These are phyloP conservation scores for Malthinus flaveolus DNA, from an alignment of 2,888 invertebrate species.

Conservation along the genomic window DNA sequence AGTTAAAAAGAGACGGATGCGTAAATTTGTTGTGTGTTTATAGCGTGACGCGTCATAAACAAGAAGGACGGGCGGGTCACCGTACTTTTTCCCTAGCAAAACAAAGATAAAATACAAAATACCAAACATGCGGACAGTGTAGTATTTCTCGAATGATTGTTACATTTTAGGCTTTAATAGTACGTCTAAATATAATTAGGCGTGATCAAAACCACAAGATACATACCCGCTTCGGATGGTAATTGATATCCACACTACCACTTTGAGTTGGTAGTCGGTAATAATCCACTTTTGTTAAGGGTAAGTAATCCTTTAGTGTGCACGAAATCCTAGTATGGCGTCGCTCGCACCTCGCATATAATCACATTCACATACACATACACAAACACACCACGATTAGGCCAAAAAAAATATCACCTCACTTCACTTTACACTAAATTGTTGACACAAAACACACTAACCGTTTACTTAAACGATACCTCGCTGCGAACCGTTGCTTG, in stretches of 20 bases:
- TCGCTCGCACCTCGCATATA: conserved; percentile 23
- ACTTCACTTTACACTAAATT: conserved; percentile 23
- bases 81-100: conserved; percentile 14
- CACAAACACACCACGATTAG: conserved; percentile 11
- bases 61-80: conserved; percentile 27
- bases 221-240: conserved; percentile 30
- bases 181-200: conserved; percentile 13
- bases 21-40: conserved; percentile 28
- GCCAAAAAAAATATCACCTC: conserved; percentile 18
- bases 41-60: conserved; percentile 28
- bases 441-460: conserved; percentile 21
- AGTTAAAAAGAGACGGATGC: conserved; percentile 17
- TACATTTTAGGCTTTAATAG: too few relatives aligned
- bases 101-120: conserved; percentile 27
- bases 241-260: conserved; percentile 26
- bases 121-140: conserved; percentile 30
- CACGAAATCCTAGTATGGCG: conserved; percentile 18
- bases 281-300: conserved; percentile 20
- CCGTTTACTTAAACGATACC: conserved; percentile 12
- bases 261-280: conserved; percentile 9
- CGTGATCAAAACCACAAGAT: conserved; percentile 19
- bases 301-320: conserved; percentile 20
- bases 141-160: conserved; percentile 21
- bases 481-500: conserved; percentile 1
- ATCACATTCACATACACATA: conserved; percentile 13